phyloP scores from a whole-genome alignment of 1,140 invertebrate species.

The Nixonia krombeini region DNA sequence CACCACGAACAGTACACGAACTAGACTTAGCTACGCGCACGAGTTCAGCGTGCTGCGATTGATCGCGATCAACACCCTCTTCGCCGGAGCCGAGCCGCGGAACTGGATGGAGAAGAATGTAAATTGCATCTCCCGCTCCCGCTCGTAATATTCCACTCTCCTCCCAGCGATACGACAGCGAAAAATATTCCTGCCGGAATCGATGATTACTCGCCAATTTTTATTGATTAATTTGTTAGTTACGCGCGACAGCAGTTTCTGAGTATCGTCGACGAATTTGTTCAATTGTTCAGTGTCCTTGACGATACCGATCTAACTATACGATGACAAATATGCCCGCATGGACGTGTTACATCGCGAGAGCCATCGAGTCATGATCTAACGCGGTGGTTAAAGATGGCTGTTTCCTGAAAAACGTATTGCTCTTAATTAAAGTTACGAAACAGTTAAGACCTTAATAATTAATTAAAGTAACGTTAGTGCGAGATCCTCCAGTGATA shows the following conservation, averaged over 20 bases:
- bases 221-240: neutral
- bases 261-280: too few relatives aligned
- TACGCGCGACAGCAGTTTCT: neutral
- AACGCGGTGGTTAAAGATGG: too few relatives aligned
- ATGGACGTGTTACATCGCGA: too few relatives aligned
- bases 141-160: constrained; percentile 39
- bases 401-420: too few relatives aligned
- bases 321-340: too few relatives aligned
- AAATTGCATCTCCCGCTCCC: constrained; percentile 41
- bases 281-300: too few relatives aligned
- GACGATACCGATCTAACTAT: too few relatives aligned
- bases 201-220: constrained; percentile 24
- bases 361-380: too few relatives aligned
- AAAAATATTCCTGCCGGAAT: constrained; percentile 32
- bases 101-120: constrained; percentile 48
- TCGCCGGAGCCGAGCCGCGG: constrained; percentile 14
- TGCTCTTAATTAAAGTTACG: too few relatives aligned
- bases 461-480: too few relatives aligned
- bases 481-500: too few relatives aligned
- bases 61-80: constrained; percentile 49
- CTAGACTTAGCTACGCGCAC: constrained; percentile 26
- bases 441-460: too few relatives aligned
- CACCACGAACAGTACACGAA: constrained; percentile 2
- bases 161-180: constrained; percentile 15
- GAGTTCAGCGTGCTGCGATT: constrained; percentile 37